These are phyloP conservation scores for Gymnoscelis rufifasciata DNA, from an alignment of 2,888 invertebrate species.

Conservation along the genomic window DNA sequence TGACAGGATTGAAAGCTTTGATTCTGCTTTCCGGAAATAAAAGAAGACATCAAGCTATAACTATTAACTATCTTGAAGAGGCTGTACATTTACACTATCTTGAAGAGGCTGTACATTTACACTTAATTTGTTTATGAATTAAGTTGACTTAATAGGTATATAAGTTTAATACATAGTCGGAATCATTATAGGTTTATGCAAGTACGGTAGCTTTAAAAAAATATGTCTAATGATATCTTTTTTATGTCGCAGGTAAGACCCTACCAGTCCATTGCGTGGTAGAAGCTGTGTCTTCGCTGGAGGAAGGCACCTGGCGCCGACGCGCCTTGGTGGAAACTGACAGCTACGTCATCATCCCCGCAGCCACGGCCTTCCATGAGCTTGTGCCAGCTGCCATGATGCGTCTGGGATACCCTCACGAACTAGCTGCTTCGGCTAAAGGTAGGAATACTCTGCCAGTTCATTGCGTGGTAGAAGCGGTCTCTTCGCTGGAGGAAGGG, in stretches of 20 bases:
- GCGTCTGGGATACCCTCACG: conserved; percentile 93
- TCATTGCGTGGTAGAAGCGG: no score
- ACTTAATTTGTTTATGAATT: no score
- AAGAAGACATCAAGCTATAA: not conserved
- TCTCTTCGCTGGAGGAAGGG: no score
- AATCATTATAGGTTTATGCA: no score
- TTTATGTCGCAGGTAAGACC: conserved; percentile 81
- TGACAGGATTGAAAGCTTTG: conserved; percentile 17
- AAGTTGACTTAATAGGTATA: no score
- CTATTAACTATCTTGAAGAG: no score
- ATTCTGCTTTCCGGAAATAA: not conserved
- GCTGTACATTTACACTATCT: no score
- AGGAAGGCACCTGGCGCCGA: conserved; percentile 81
- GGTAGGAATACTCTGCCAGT: conserved; percentile 57
- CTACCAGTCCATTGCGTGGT: conserved; percentile 97
- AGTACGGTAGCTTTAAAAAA: no score
- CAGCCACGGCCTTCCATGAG: conserved; percentile 93
- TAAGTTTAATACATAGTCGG: no score
- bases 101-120: no score
- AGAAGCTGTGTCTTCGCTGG: conserved; percentile 88
- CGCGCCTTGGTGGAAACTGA: conserved; percentile 91
- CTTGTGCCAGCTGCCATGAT: conserved; percentile 94
- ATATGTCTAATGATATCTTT: no score
- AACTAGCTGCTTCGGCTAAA: conserved; percentile 90
- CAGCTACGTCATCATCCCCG: conserved; percentile 97